Conservation (phyloP, 2,888 invertebrate species). For the Bhutanitis thaidina region DNA sequence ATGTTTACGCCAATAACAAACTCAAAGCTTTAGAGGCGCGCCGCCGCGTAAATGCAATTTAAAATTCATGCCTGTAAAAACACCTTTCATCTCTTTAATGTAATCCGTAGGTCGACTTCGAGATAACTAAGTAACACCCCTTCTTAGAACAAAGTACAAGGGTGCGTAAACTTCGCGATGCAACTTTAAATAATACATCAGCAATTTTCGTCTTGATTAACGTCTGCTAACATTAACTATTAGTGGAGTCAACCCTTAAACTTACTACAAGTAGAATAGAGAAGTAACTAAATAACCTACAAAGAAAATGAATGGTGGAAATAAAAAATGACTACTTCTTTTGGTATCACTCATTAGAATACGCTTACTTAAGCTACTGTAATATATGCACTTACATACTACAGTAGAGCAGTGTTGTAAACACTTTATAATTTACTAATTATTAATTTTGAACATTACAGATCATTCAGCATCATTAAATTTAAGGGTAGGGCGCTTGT, state of each 20-base stretch:
- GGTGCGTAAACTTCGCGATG: constrained; percentile 27
- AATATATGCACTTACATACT: no score
- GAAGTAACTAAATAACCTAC: background rate
- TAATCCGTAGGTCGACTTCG: constrained; percentile 42
- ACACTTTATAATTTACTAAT: no score
- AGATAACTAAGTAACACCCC: constrained; percentile 49
- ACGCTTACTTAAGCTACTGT: no score
- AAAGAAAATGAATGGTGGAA: no score
- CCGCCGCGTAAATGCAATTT: constrained; percentile 51
- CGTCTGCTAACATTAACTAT: constrained; percentile 3
- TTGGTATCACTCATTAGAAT: no score
- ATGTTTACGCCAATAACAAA: constrained; percentile 28
- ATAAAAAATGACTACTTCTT: no score
- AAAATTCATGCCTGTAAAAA: constrained; percentile 66
- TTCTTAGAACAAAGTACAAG: constrained; percentile 28
- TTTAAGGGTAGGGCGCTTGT: no score
- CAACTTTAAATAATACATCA: constrained; percentile 34
- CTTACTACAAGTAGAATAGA: background rate
- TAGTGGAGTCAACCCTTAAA: constrained; percentile 1
- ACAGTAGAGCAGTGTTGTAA: no score
- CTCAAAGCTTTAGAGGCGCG: constrained; percentile 22
- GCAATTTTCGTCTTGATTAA: constrained; percentile 24
- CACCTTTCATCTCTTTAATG: constrained; percentile 63
- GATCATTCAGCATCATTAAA: no score
- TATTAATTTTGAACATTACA: no score